A percentile compares a stretch with the other conserved stretches of the same genome.
Conservation (phyloP, 1,140 invertebrate genomes). For the Saccostrea glomerata region DNA sequence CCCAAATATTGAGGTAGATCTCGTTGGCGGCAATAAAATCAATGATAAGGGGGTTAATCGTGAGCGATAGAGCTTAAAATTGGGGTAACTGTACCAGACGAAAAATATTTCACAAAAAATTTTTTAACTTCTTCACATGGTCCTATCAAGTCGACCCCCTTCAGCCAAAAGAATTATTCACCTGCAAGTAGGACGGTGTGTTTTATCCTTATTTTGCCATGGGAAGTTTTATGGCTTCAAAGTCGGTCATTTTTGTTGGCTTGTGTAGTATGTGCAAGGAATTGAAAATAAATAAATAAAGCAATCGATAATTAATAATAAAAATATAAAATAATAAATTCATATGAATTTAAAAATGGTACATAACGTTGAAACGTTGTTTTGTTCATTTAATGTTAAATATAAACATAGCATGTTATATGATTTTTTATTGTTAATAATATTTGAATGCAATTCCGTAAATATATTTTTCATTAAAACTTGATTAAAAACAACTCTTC, state of each 20-base stretch:
- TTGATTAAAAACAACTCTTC: too few species aligned
- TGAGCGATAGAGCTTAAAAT: neutral
- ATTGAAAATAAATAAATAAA: too few species aligned
- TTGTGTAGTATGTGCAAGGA: too few species aligned
- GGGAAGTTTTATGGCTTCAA: neutral
- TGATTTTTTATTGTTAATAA: too few species aligned
- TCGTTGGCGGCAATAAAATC: neutral
- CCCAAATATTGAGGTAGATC: slow-evolving; percentile 8
- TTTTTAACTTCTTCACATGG: neutral
- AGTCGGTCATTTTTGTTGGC: neutral
- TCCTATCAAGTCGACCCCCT: neutral
- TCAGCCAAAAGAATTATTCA: too few species aligned
- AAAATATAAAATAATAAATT: neutral
- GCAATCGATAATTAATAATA: neutral
- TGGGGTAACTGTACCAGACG: neutral
- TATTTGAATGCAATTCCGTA: too few species aligned
- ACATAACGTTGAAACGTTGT: neutral
- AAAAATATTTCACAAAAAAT: neutral
- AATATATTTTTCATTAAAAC: too few species aligned
- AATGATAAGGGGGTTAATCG: neutral
- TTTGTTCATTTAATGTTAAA: neutral
- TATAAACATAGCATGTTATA: too few species aligned
- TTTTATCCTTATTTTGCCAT: neutral
- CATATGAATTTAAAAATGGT: neutral
- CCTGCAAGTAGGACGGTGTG: too few species aligned